Evolutionary conservation across 1,140 invertebrate species (phyloP), one percentile per base, ranked within the genome.

Genomic region (Sipha flava): DNA sequence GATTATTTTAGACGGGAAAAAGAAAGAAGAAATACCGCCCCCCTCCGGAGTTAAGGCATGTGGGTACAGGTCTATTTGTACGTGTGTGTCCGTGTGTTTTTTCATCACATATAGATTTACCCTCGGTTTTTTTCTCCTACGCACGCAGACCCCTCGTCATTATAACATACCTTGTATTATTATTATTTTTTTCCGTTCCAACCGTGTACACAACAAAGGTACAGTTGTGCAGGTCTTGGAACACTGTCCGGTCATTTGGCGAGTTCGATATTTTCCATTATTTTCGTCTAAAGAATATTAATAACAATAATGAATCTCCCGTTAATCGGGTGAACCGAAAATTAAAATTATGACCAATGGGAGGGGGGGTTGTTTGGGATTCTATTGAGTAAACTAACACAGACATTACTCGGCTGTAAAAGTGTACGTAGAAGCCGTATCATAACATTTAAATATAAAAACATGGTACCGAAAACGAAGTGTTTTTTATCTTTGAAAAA

Each of bases 11-110:
- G 29, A 31, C 23, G 23, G 9, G 9, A 72, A 18, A 43, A 68
- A n/a, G 31, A 23, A 70, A 45, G 26, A 70, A 62, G 31, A 70
- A 52, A 72, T 2, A 72, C 40, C 68, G 23, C 40, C 68, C 68
- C 68, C 49, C 66, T 47, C 49, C 18, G 45, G 68, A 72, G 68
- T 72, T 23, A 72, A 52, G 37, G 43, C n/a, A n/a, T n/a, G 64
- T 45, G 23, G 18, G 23, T 47, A 49, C 45, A 29, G 2, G 43
- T 49, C 21, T 49, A 72, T 45, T 26, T 72, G 43, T 72, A 45
- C 49, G 68, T 34, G 29, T 9, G 18, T n/a, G 29, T 26, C n/a
- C n/a, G 26, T 72, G n/a, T 45, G n/a, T 57, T 31, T 62, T 62
- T 31, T 16, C 2, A 1, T 12, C 1, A 1, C 59, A 3, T 49